These are phyloP conservation scores for Microtus oregoni DNA, from an alignment of 2,113 vertebrate species.

Conservation along the genomic window DNA sequence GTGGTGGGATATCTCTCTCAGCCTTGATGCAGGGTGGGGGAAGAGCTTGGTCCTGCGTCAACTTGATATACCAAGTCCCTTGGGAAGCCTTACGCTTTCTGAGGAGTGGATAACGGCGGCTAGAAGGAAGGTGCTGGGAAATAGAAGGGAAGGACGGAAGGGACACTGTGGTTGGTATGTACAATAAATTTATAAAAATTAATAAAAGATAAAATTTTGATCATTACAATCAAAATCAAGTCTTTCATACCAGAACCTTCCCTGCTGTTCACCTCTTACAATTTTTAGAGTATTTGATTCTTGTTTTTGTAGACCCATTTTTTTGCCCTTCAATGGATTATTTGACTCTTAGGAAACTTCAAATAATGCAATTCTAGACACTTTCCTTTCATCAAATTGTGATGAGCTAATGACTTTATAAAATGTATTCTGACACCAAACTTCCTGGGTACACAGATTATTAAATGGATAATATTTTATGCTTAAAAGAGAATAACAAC, in stretches of 20 bases:
- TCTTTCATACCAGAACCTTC: not conserved
- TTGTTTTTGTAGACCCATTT: not conserved
- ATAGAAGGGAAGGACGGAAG: too few relatives aligned
- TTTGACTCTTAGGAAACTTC: not conserved
- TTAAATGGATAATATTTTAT: constrained; percentile 53
- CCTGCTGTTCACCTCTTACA: not conserved
- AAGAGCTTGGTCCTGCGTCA: too few relatives aligned
- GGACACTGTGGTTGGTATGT: too few relatives aligned
- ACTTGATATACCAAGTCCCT: too few relatives aligned
- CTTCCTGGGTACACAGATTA: not conserved
- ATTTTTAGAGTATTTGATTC: not conserved
- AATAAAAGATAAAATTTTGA: not conserved
- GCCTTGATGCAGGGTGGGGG: too few relatives aligned
- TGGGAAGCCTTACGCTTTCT: too few relatives aligned
- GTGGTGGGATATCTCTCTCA: too few relatives aligned
- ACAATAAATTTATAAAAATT: too few relatives aligned
- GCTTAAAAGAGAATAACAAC: constrained; percentile 45
- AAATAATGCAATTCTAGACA: not conserved
- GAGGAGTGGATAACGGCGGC: too few relatives aligned
- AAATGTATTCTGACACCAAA: constrained; percentile 3
- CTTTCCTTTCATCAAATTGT: constrained; percentile 14
- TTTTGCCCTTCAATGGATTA: not conserved
- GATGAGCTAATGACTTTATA: not conserved
- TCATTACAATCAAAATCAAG: not conserved
- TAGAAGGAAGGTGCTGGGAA: too few relatives aligned